Percentiles rank a stretch among this genome's conserved stretches.
Conservation (phyloP, 2,888 invertebrate genomes). For the Clepsis dumicolana region DNA sequence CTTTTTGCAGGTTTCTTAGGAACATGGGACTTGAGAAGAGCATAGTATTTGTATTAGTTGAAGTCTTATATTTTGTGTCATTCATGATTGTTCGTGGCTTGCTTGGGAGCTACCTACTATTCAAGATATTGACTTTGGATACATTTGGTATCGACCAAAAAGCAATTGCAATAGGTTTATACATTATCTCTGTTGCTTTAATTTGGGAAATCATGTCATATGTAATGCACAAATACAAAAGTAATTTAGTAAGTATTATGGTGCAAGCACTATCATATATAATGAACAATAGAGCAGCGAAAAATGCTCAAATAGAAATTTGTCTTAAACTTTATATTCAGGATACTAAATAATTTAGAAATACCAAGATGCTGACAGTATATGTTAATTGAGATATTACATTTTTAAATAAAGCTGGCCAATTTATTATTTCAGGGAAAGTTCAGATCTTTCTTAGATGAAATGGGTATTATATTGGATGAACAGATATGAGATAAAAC, state of each 20-base stretch:
- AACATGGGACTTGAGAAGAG: conserved; percentile 79
- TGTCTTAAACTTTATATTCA: too few relatives aligned
- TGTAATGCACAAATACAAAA: conserved; percentile 70
- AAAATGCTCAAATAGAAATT: not conserved
- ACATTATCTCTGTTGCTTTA: conserved; percentile 75
- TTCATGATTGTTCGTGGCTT: conserved; percentile 82
- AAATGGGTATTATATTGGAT: conserved; percentile 52
- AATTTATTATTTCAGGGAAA: conserved; percentile 57
- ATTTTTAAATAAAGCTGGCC: not conserved
- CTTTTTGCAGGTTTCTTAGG: conserved; percentile 79
- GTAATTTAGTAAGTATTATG: conserved; percentile 66
- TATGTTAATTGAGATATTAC: not conserved
- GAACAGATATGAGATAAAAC: conserved; percentile 24
- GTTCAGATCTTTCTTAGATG: conserved; percentile 57
- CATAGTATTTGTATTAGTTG: conserved; percentile 73
- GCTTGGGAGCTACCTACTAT: conserved; percentile 81
- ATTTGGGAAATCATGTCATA: conserved; percentile 78
- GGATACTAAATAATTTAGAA: too few relatives aligned
- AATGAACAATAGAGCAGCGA: not conserved
- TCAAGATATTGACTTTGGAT: conserved; percentile 69
- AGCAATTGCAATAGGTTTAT: conserved; percentile 68
- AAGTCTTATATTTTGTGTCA: conserved; percentile 77
- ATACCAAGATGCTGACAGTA: too few relatives aligned
- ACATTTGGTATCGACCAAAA: conserved; percentile 75
- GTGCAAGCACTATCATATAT: not conserved